Evolutionary conservation across 2,888 invertebrate genomes (phyloP).

Genomic region (Brachyopa scutellaris): DNA sequence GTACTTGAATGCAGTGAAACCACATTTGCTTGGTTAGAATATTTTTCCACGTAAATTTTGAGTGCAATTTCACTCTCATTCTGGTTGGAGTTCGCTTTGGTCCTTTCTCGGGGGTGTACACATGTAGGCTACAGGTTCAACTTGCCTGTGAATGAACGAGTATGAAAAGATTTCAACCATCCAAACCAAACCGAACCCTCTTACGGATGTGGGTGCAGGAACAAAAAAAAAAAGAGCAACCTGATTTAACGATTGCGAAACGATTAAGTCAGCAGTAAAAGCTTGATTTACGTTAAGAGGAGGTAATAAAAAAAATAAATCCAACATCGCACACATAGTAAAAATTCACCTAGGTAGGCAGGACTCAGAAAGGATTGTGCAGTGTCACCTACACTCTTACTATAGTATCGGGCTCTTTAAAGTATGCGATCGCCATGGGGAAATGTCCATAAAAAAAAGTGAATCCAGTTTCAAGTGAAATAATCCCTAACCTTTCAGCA

Average conservation of each 20-base stretch:
- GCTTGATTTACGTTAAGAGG: constrained; percentile 70
- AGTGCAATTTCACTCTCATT: constrained; percentile 57
- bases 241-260: constrained; percentile 72
- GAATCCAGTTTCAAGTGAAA: constrained; percentile 57
- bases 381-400: constrained; percentile 51
- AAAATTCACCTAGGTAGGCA: constrained; percentile 41
- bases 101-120: constrained; percentile 23
- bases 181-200: neutral
- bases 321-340: constrained; percentile 21
- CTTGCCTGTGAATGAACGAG: neutral
- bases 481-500: constrained; percentile 53
- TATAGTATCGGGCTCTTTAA: no score
- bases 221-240: constrained; percentile 19
- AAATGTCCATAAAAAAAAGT: constrained; percentile 42
- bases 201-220: neutral
- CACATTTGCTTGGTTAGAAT: constrained; percentile 58
- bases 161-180: constrained; percentile 17
- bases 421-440: constrained; percentile 17
- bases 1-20: constrained; percentile 34
- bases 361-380: constrained; percentile 19
- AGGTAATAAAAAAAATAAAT: constrained; percentile 51
- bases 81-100: constrained; percentile 1
- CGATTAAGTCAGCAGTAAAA: constrained; percentile 72
- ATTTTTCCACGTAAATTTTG: constrained; percentile 61
- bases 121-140: constrained; percentile 59